These are phyloP conservation scores for Micrasema longulum DNA, from an alignment of 1,140 invertebrate species.

Conservation along the genomic window DNA sequence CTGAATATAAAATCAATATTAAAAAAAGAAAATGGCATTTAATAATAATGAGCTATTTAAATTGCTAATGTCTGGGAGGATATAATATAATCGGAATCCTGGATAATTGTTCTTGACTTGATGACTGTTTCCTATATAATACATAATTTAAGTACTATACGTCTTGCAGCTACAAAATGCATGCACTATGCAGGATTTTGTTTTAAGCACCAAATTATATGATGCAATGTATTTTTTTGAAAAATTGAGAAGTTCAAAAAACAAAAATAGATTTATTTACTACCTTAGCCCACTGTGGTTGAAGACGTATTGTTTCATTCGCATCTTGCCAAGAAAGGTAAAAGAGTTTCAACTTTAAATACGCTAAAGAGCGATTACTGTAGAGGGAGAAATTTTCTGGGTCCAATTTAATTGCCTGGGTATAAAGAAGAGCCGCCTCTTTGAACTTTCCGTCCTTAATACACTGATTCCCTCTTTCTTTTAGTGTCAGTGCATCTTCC, in stretches of 20 bases:
- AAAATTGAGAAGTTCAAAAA: background rate
- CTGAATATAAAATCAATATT: slow-evolving; percentile 63
- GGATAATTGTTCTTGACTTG: too few species aligned
- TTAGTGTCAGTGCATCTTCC: slow-evolving; percentile 60
- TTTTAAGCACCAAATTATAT: background rate
- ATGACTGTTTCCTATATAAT: too few species aligned
- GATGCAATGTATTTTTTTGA: background rate
- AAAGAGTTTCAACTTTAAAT: slow-evolving; percentile 82
- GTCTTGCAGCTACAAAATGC: too few species aligned
- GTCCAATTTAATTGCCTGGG: slow-evolving; percentile 82
- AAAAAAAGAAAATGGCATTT: too few species aligned
- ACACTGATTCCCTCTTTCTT: slow-evolving; percentile 81
- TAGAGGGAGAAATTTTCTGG: slow-evolving; percentile 78
- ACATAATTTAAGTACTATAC: too few species aligned
- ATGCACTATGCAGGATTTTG: background rate
- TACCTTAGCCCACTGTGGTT: slow-evolving; percentile 86
- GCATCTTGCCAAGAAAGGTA: slow-evolving; percentile 84
- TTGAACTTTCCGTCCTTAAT: slow-evolving; percentile 79
- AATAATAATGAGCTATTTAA: background rate
- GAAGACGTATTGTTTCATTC: slow-evolving; percentile 77
- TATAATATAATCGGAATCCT: too few species aligned
- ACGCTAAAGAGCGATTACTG: slow-evolving; percentile 84
- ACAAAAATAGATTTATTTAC: too few species aligned
- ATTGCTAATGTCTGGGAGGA: too few species aligned
- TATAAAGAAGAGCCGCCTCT: slow-evolving; percentile 85